Percentiles rank a stretch among this genome's conserved stretches.
Conservation (phyloP, 2,113 vertebrate species). For the Tricholaema leucomelas region DNA sequence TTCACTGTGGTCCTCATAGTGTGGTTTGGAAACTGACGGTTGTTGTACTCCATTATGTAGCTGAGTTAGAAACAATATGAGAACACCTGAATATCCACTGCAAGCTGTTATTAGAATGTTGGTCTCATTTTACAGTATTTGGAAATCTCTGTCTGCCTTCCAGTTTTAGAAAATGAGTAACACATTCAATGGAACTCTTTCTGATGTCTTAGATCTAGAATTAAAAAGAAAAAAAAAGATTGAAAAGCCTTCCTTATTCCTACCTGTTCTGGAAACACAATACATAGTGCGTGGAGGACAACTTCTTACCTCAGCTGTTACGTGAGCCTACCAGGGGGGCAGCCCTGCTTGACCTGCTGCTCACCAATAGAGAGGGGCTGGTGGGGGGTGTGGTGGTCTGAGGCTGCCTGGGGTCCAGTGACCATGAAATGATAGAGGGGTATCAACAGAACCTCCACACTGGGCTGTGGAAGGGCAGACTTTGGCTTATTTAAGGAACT, state of each 20-base stretch:
- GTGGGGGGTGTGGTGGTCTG: too few species aligned
- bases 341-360: too few species aligned
- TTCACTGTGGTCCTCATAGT: neutral
- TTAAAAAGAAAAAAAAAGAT: neutral
- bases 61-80: neutral
- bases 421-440: too few species aligned
- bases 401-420: too few species aligned
- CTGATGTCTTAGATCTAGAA: neutral
- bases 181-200: neutral
- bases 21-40: accelerated
- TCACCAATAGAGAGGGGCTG: too few species aligned
- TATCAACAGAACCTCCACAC: too few species aligned
- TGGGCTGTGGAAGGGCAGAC: too few species aligned
- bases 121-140: neutral
- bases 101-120: neutral
- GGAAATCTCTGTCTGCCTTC: neutral
- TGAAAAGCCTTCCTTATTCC: neutral
- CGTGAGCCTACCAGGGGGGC: too few species aligned
- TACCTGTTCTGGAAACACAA: neutral
- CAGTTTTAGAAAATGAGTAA: neutral
- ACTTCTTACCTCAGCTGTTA: too few species aligned
- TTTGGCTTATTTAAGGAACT: too few species aligned
- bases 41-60: neutral
- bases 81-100: neutral
- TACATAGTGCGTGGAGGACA: too few species aligned